A percentile compares a stretch with the other conserved stretches of the same genome.
Evolutionary conservation across 2,888 invertebrate genomes (phyloP).

Genomic region (Lycocerus yunnanus): DNA sequence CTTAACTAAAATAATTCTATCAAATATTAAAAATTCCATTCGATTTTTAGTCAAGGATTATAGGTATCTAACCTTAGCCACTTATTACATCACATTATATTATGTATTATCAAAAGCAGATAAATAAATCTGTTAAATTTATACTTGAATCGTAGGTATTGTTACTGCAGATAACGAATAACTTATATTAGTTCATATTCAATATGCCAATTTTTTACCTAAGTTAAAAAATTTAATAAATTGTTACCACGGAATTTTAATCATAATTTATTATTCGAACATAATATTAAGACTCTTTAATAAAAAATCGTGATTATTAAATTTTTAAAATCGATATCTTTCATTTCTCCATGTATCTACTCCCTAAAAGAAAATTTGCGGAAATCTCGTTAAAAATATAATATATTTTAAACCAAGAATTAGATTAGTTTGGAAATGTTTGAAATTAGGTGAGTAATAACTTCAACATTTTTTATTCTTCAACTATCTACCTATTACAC

Average conservation of each 20-base stretch:
- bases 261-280: background rate
- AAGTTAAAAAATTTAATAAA: background rate
- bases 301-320: background rate
- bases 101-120: background rate
- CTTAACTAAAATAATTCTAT: background rate
- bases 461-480: background rate
- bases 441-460: background rate
- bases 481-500: background rate
- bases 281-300: background rate
- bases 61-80: background rate
- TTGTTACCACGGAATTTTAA: background rate
- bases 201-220: background rate
- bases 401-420: background rate
- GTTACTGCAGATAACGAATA: background rate
- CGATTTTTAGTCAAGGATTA: background rate
- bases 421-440: background rate
- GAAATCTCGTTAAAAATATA: background rate
- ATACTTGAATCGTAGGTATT: background rate
- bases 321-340: background rate
- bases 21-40: background rate
- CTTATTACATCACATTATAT: background rate
- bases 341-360: background rate
- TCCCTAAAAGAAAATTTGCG: background rate
- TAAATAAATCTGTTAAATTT: background rate
- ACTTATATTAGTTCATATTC: background rate